Evolutionary conservation across 2,113 vertebrate species (phyloP), one percentile per base, ranked within the genome.

Genomic region (Pitta sordida): DNA sequence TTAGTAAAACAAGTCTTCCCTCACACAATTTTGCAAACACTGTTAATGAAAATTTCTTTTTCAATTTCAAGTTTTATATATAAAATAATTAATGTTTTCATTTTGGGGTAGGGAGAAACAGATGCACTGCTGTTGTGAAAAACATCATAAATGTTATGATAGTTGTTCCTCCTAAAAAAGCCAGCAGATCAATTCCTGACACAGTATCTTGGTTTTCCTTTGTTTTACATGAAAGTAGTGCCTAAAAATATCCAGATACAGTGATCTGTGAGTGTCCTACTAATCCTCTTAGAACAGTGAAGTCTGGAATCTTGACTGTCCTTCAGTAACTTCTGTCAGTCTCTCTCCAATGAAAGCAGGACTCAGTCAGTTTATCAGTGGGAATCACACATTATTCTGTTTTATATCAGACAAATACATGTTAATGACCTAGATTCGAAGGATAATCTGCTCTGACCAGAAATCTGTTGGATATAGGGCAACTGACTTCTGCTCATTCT

Each of bases 361-460:
- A 11, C 12, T 24, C 70, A 56, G 10, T 39, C 27, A 69, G 37
- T 76, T 55, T 69, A 41, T 70, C 84, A 52, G 36, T 16, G 43
- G 27, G n/a, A 92, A 77, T 2, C 5, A 46, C 46, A 69, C 18
- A 48, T 74, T 67, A 60, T 46, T 51, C 73, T 94, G 65, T n/a
- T 89, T 80, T 76, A 43, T 30, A 69, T 68, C 62, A 90, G 46
- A 63, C 27, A 68, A 73, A 69, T 26, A 29, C 4, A 43, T 36
- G 15, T 43, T 79, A 67, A 86, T 87, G 78, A 93, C 84, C 84
- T 89, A 76, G 58, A 89, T 93, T 69, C 87, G 84, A 76, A 70
- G 24, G 81, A 87, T 92, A 87, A 94, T 89, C 89, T 86, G 15
- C 77, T 94, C 74, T 84, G 74, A 83, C 41, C 78, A 91, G 63